Conservation (phyloP, 1,140 invertebrate species). For the Arctopsyche grandis region DNA sequence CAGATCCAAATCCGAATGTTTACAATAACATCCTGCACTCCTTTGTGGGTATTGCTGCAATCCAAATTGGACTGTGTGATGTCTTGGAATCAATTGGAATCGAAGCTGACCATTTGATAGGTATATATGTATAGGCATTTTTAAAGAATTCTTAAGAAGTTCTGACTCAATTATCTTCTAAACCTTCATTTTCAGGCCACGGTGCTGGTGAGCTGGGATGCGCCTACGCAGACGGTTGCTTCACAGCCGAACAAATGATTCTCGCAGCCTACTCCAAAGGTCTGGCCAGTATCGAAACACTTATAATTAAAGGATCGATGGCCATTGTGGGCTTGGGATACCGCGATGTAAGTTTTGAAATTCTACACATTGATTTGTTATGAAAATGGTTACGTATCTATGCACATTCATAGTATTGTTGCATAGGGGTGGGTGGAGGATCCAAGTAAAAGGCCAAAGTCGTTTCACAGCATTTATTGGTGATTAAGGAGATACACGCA, state of each 20-base stretch:
- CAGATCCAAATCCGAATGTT: conserved; percentile 75
- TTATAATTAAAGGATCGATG: conserved; percentile 79
- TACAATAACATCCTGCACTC: conserved; percentile 87
- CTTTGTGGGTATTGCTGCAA: conserved; percentile 91
- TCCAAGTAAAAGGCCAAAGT: too few species aligned
- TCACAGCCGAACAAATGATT: conserved; percentile 86
- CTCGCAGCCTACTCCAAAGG: conserved; percentile 87
- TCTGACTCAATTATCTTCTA: too few species aligned
- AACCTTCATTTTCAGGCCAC: conserved; percentile 87
- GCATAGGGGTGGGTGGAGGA: too few species aligned
- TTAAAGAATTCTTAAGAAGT: too few species aligned
- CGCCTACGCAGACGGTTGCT: too few species aligned
- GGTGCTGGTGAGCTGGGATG: conserved; percentile 89
- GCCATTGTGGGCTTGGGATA: too few species aligned
- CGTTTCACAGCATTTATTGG: too few species aligned
- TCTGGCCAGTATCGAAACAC: conserved; percentile 81
- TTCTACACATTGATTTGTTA: too few species aligned
- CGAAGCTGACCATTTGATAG: conserved; percentile 84
- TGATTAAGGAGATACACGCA: too few species aligned
- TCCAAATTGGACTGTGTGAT: conserved; percentile 88
- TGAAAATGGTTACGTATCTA: too few species aligned
- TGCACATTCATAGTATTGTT: too few species aligned
- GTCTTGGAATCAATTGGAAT: conserved; percentile 77
- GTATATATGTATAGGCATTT: too few species aligned
- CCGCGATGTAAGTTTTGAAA: conserved; percentile 61